Evolutionary conservation across 2,888 invertebrate genomes (phyloP), one percentile per base, ranked within the genome.

Genomic region (Luperina testacea): DNA sequence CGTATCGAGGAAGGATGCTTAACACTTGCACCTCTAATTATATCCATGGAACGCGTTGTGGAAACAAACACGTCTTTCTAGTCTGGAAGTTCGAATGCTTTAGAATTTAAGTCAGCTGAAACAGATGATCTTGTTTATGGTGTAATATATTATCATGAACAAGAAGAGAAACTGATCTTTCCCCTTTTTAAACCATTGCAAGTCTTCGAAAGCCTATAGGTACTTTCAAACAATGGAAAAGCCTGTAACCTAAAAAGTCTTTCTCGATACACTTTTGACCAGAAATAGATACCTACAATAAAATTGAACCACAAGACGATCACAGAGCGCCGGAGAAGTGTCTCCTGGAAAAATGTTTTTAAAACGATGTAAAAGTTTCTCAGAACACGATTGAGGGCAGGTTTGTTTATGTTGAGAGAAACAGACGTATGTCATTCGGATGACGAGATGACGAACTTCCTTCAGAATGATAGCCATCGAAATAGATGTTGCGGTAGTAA

Each of bases 21-120:
- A 95, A 93, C 95, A 95, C 94, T 96, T 94, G 95, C 94, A 95
- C 94, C 95, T 95, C 95, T 96, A 96, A 96, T 96, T 95, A 95
- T 95, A 96, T 93, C 95, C 93, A 84, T 88, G 93, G 93, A 93
- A 94, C 94, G 94, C 91, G 90, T 88, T 94, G 91, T 89, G 86
- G 92, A 94, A 96, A 95, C 93, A 95, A 96, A 96, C 92, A 94
- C 91, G 90, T 91, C 90, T 92, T 90, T 91, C 90, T 90, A 90
- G 89, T 90, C 83, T 83, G 78, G 87, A 88, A 89, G 75, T 82
- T 75, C 45, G 71, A 77, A 85, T 83, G 88, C 67, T 82, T 83
- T 67, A 81, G 76, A 73, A 74, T 84, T 88, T 74, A 77, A 87
- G 76, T 85, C 68, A 53, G 38, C 73, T 81, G 75, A 83, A 85